Percentiles rank a stretch among this genome's conserved stretches.
Conservation (phyloP, 2,113 vertebrate species). For the Podocnemis expansa region DNA sequence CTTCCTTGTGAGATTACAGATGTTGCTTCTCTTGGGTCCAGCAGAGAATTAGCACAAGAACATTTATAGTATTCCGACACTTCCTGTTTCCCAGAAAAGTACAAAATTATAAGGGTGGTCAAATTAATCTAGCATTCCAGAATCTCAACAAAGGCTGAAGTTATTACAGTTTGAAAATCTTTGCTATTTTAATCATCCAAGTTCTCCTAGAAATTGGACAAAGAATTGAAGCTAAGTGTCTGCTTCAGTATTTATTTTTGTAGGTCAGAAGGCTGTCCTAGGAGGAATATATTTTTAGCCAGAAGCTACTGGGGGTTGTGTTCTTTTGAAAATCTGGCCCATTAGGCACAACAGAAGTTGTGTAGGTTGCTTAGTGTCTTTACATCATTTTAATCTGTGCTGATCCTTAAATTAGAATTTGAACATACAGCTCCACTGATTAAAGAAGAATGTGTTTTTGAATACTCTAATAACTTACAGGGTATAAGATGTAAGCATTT, state of each 20-base stretch:
- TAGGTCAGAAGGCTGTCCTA: background rate
- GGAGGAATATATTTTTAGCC: background rate
- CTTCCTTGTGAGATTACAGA: background rate
- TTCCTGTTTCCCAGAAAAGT: background rate
- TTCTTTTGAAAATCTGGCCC: conserved; percentile 8
- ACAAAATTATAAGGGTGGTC: background rate
- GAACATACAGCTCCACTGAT: background rate
- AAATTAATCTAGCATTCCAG: background rate
- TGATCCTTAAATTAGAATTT: background rate
- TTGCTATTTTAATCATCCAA: background rate
- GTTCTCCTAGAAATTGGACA: background rate
- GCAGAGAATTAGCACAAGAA: background rate
- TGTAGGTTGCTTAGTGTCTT: background rate
- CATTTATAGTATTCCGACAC: background rate
- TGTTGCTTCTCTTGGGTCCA: background rate
- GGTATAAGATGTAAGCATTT: background rate
- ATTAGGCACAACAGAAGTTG: background rate
- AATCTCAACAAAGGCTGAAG: background rate
- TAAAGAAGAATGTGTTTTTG: background rate
- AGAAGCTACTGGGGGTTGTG: background rate
- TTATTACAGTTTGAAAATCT: background rate
- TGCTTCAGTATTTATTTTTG: background rate
- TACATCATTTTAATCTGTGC: background rate
- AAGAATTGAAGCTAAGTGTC: background rate
- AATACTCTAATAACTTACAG: background rate